Percentiles rank a stretch among this genome's conserved stretches.
Evolutionary conservation across 2,888 invertebrate species (phyloP).

Genomic region (Chloromyia formosa): DNA sequence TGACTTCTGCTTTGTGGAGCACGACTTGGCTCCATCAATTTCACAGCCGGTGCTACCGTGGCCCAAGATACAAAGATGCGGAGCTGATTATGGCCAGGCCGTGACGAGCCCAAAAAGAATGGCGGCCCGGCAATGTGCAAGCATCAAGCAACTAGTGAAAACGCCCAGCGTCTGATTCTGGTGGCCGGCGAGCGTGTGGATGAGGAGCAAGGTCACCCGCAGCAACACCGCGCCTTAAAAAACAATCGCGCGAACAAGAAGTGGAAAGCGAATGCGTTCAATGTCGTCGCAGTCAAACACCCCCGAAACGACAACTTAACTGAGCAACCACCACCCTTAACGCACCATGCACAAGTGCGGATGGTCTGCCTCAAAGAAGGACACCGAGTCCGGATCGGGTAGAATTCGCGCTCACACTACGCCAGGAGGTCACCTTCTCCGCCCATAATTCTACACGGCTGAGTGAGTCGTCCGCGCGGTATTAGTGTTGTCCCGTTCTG

Average conservation of each 20-base stretch:
- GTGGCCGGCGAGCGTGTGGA: neutral
- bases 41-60: constrained; percentile 20
- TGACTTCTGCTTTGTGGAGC: constrained; percentile 25
- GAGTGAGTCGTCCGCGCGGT: constrained; percentile 34
- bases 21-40: constrained; percentile 6
- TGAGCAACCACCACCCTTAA: neutral
- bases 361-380: neutral
- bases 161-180: constrained; percentile 33
- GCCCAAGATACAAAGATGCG: constrained; percentile 16
- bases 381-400: neutral
- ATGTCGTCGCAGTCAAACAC: neutral
- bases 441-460: constrained; percentile 36
- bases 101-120: neutral
- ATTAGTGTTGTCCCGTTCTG: constrained; percentile 24
- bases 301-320: constrained; percentile 5
- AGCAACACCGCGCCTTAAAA: constrained; percentile 3
- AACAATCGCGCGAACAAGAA: neutral
- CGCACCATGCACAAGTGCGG: neutral
- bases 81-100: constrained; percentile 4
- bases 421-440: constrained; percentile 26
- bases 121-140: constrained; percentile 16
- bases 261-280: constrained; percentile 23
- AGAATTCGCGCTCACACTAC: constrained; percentile 20
- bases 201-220: constrained; percentile 23
- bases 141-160: constrained; percentile 39